Conservation (phyloP, 2,797 vertebrate genomes). For the Discoglossus pictus region DNA sequence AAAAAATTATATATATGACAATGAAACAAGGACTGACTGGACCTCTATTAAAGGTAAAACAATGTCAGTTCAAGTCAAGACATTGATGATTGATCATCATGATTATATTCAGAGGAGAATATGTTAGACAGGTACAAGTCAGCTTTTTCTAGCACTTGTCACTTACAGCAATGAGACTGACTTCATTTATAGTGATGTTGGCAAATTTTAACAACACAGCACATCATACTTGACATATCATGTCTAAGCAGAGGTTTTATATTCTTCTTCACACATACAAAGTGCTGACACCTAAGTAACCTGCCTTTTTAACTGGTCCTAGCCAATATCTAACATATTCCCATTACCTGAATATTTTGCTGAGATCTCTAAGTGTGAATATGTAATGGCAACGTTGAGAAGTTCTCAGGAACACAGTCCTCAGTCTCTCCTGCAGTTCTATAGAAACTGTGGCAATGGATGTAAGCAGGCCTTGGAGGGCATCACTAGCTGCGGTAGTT, state of each 20-base stretch:
- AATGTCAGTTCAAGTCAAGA: conserved; percentile 32
- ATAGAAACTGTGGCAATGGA: conserved; percentile 26
- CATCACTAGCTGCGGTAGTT: neutral
- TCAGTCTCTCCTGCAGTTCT: conserved; percentile 25
- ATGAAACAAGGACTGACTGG: conserved; percentile 32
- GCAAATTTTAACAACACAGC: conserved; percentile 22
- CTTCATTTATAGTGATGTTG: conserved; percentile 26
- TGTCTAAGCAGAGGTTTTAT: neutral
- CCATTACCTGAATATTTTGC: conserved; percentile 47
- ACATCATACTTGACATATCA: conserved; percentile 25
- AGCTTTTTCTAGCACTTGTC: conserved; percentile 34
- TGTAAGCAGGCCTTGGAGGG: conserved; percentile 21
- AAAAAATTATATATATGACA: conserved; percentile 16
- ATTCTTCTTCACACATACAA: conserved; percentile 24
- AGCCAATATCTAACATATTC: conserved; percentile 21
- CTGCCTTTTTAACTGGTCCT: conserved; percentile 20
- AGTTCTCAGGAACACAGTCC: conserved; percentile 16
- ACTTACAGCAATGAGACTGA: conserved; percentile 20
- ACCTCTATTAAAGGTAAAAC: conserved; percentile 27
- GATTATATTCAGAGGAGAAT: conserved; percentile 15
- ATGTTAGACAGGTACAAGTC: conserved; percentile 23
- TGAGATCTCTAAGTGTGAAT: neutral
- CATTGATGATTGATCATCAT: conserved; percentile 23
- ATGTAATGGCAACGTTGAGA: conserved; percentile 5
- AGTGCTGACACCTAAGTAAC: conserved; percentile 31